These are phyloP conservation scores for Lamellibrachia satsuma DNA, from an alignment of 2,888 invertebrate genomes.

Conservation along the genomic window DNA sequence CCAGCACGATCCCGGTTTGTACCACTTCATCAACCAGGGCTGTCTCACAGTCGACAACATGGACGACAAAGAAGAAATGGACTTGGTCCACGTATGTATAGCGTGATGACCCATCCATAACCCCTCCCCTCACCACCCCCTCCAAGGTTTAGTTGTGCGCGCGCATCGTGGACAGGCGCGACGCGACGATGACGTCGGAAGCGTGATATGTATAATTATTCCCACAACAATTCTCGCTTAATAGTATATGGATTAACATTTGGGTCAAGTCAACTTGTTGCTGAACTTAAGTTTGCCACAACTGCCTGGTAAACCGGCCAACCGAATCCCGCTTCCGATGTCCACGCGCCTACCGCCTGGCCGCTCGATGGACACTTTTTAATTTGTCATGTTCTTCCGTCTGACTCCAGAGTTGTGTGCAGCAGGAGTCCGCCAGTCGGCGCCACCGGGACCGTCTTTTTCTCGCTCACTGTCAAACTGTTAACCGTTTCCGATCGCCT, in stretches of 20 bases:
- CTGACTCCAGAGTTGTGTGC: constrained; percentile 5
- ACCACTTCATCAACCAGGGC: constrained; percentile 95
- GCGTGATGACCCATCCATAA: not conserved
- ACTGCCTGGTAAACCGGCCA: too few relatives aligned
- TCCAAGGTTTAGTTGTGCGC: not conserved
- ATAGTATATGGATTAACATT: not conserved
- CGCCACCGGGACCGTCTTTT: not conserved
- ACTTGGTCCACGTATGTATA: constrained; percentile 41
- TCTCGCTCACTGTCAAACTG: not conserved
- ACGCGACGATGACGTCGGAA: not conserved
- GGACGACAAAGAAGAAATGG: constrained; percentile 75
- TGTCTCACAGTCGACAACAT: constrained; percentile 91
- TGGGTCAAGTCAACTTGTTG: not conserved
- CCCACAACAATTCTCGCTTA: not conserved
- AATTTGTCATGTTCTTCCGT: constrained; percentile 1
- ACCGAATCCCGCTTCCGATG: not conserved
- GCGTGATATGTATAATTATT: not conserved
- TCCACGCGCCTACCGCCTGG: constrained; percentile 1
- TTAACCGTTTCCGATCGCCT: not conserved
- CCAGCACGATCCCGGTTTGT: constrained; percentile 79
- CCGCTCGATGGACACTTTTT: not conserved
- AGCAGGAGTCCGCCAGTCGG: not conserved
- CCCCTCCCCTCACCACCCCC: constrained; percentile 13
- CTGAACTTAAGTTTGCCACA: not conserved
- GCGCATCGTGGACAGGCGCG: not conserved